phyloP scores from a whole-genome alignment of 2,888 invertebrate genomes.

The Drosophila barbarae region DNA sequence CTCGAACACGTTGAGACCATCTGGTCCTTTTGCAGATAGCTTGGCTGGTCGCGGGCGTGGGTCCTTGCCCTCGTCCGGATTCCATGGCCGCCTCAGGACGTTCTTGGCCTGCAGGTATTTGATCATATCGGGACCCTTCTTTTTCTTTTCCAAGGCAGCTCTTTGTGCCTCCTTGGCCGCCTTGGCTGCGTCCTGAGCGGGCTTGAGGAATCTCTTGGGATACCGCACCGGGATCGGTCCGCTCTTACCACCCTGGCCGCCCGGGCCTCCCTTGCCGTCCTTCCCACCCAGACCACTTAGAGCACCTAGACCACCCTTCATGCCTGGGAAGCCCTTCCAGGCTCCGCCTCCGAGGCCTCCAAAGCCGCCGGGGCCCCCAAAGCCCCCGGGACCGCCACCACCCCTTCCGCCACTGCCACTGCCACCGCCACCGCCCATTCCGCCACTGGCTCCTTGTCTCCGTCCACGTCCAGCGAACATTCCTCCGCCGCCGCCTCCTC shows the following conservation, averaged over 20 bases:
- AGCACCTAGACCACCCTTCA: slow-evolving; percentile 17
- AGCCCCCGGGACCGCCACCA: slow-evolving; percentile 21
- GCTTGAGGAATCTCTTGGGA: slow-evolving; percentile 31
- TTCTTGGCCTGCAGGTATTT: slow-evolving; percentile 47
- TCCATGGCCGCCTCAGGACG: slow-evolving; percentile 40
- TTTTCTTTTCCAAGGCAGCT: slow-evolving; percentile 24
- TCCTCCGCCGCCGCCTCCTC: slow-evolving; percentile 6
- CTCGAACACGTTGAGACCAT: slow-evolving; percentile 49
- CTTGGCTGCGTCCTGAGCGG: slow-evolving; percentile 8
- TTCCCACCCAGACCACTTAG: slow-evolving; percentile 4
- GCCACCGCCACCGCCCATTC: neutral
- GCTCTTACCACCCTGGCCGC: slow-evolving; percentile 3
- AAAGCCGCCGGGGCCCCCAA: slow-evolving; percentile 10
- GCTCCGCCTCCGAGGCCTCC: slow-evolving; percentile 12
- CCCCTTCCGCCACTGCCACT: slow-evolving; percentile 3
- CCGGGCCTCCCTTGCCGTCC: slow-evolving; percentile 38
- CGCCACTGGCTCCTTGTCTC: neutral
- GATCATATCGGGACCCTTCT: slow-evolving; percentile 54
- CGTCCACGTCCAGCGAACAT: slow-evolving; percentile 12
- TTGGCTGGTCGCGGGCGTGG: neutral
- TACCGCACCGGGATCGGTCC: slow-evolving; percentile 37
- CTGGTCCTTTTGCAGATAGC: slow-evolving; percentile 30
- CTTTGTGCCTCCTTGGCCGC: slow-evolving; percentile 26
- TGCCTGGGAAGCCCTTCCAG: slow-evolving; percentile 26
- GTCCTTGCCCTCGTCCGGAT: slow-evolving; percentile 67